Evolutionary conservation across 2,888 invertebrate species (phyloP).

Genomic region (Xiphydria camelus): DNA sequence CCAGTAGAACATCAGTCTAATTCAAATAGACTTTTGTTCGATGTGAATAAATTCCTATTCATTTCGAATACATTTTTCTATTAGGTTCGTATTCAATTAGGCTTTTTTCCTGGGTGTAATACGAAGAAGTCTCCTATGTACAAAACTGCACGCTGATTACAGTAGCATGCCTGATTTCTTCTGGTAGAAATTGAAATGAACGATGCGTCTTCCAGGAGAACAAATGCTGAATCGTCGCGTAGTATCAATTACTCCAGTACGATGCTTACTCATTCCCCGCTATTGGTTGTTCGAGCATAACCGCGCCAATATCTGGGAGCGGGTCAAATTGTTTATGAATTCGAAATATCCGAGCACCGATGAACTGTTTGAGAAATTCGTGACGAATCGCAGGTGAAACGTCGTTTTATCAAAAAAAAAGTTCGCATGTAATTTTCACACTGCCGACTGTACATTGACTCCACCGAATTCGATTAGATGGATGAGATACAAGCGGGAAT

Average conservation of each 20-base stretch:
- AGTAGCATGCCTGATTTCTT: too few relatives aligned
- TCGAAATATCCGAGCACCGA: constrained; percentile 64
- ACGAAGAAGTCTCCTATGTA: too few relatives aligned
- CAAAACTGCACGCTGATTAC: too few relatives aligned
- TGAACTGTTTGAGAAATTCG: constrained; percentile 63
- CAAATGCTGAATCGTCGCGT: constrained; percentile 69
- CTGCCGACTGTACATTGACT: not conserved
- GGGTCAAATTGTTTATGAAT: constrained; percentile 65
- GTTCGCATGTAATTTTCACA: not conserved
- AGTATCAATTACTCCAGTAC: constrained; percentile 66
- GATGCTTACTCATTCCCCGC: constrained; percentile 71
- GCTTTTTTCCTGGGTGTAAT: too few relatives aligned
- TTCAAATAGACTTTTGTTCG: too few relatives aligned
- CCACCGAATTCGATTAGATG: constrained; percentile 53
- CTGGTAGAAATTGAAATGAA: too few relatives aligned
- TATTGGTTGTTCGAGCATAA: constrained; percentile 72
- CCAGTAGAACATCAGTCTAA: too few relatives aligned
- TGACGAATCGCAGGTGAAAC: constrained; percentile 59
- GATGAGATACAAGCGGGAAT: constrained; percentile 61
- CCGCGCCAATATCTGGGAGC: constrained; percentile 68
- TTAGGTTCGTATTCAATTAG: too few relatives aligned
- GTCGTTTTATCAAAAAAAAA: not conserved
- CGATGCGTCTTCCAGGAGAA: too few relatives aligned
- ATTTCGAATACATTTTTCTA: too few relatives aligned
- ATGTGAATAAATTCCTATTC: too few relatives aligned